Conservation (phyloP, 2,888 invertebrate species). For the Entomobrya proxima region DNA sequence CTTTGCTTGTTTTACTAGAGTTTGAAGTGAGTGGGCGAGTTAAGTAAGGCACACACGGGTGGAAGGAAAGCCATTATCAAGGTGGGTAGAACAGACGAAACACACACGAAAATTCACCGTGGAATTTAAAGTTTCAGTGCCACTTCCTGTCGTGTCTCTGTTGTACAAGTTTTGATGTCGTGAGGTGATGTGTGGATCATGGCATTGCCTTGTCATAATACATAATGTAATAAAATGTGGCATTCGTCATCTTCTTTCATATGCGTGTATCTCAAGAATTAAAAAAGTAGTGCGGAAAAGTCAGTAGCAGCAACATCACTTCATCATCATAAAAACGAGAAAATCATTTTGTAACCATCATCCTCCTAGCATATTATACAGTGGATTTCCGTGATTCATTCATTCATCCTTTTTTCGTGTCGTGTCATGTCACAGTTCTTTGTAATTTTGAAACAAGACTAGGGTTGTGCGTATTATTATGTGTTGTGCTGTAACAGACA, state of each 20-base stretch:
- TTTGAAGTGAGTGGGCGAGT: not conserved
- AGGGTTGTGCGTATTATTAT: too few species aligned
- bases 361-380: too few species aligned
- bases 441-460: too few species aligned
- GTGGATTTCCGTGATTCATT: constrained; percentile 19
- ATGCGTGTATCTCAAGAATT: too few species aligned
- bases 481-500: too few species aligned
- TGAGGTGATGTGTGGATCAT: not conserved
- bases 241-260: not conserved
- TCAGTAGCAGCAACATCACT: not conserved
- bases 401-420: not conserved
- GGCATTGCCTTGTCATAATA: not conserved
- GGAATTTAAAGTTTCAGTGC: constrained; percentile 19
- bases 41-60: constrained; percentile 13
- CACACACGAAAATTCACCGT: constrained; percentile 8
- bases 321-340: too few species aligned
- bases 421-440: too few species aligned
- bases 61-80: not conserved
- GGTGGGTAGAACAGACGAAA: too few species aligned
- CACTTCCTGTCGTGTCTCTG: constrained; percentile 8
- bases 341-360: too few species aligned
- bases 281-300: not conserved
- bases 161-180: not conserved
- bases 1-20: not conserved
- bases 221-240: too few species aligned